phyloP scores from a whole-genome alignment of 2,888 invertebrate genomes.

The Ichneumoninae sp. region DNA sequence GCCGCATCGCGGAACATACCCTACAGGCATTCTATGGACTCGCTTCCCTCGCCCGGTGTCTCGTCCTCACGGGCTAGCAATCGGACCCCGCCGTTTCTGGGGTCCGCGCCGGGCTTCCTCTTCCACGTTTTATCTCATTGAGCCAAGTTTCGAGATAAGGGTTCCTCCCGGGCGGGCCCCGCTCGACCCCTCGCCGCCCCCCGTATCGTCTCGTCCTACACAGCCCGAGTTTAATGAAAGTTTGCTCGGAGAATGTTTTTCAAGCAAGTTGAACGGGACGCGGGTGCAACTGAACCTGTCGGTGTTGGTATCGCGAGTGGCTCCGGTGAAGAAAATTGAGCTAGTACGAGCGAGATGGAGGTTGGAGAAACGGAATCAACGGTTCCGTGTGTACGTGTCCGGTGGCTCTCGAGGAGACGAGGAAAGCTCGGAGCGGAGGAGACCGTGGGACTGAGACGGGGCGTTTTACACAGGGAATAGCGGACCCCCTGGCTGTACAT shows the following conservation, averaged over 20 bases:
- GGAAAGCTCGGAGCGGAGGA: conserved; percentile 35
- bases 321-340: conserved; percentile 39
- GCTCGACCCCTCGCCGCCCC: background rate
- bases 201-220: conserved; percentile 1
- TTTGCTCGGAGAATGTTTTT: conserved; percentile 67
- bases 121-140: conserved; percentile 74
- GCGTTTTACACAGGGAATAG: conserved; percentile 14
- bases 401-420: conserved; percentile 35
- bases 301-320: conserved; percentile 52
- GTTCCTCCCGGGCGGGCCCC: conserved; percentile 52
- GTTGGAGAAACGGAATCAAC: conserved; percentile 40
- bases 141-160: conserved; percentile 78
- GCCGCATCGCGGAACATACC: conserved; percentile 11
- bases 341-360: conserved; percentile 21
- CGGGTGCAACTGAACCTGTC: conserved; percentile 5
- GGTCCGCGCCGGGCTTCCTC: conserved; percentile 16
- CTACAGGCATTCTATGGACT: conserved; percentile 5
- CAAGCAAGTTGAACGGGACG: conserved; percentile 52
- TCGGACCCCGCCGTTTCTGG: conserved; percentile 22
- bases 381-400: conserved; percentile 45
- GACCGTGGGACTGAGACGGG: conserved; percentile 20
- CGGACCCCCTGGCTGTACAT: conserved; percentile 16
- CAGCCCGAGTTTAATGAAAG: conserved; percentile 76
- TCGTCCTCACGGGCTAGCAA: conserved; percentile 32
- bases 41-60: conserved; percentile 1